Base-by-base conservation (phyloP, 1,140 invertebrate species). In the Chironomus tepperi region DNA sequence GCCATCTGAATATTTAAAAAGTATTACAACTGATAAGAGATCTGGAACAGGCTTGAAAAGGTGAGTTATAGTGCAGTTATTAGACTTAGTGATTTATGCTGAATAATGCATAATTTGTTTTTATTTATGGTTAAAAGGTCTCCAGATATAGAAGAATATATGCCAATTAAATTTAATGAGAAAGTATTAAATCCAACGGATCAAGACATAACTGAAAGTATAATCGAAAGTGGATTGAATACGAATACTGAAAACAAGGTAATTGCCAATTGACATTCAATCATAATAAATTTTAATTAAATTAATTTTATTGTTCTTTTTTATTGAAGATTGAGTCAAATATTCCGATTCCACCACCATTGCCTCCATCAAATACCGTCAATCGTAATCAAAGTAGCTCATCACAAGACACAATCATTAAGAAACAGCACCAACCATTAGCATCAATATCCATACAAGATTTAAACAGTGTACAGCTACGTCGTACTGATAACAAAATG, bases 1-100 rank as follows among this genome's bases (percentile, higher is more conserved):
- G 80, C 94, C 94, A 64, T 94, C 93, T 43, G 94, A 96, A 82
- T 96, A 96, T 83, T 85, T 96, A 75, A 89, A 89, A 78, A 93
- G 91, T 79, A 92, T 95, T 80, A 21, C 19, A 16, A 19, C 65
- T 19, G 65, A 70, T 18, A 70, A 87, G 88, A 80, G 88, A 88
- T 82, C 86, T 87, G 81, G 83, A 86, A 82, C 85, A 12, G 12
- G 47, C n/a, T 57, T n/a, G 47, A 57, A 57, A n/a, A 57, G 47
- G 47, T 57, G 47, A 57, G n/a, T 3, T 3, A 47, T n/a, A 57
- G 12, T 57, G 24, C 1, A 34, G 24, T 34, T 34, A 34, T 2
- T 34, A 5, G 24, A 34, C 5, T 1, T 34, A 34, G 24, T 34
- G 24, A n/a, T 57, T 57, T 57, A 12, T 57, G 47, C 47, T 34